Conservation (phyloP, 2,888 invertebrate species). For the Dorcus hopei region DNA sequence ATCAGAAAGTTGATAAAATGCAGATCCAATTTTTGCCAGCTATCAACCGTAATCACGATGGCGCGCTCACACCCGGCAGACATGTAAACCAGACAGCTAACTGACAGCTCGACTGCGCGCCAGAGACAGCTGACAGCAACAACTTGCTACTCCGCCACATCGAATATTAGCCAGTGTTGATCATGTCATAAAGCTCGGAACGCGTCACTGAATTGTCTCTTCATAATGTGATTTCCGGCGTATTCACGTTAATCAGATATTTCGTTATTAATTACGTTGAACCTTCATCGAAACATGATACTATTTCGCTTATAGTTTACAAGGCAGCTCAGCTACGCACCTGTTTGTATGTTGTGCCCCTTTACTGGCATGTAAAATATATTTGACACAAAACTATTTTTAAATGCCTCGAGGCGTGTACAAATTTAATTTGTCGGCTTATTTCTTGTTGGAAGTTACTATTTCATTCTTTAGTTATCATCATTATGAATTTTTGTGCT, state of each 20-base stretch:
- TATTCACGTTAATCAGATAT: constrained; percentile 9
- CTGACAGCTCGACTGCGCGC: constrained; percentile 54
- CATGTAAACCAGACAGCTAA: constrained; percentile 55
- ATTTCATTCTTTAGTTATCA: too few species aligned
- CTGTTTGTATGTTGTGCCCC: too few species aligned
- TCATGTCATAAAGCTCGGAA: constrained; percentile 28
- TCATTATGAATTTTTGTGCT: too few species aligned
- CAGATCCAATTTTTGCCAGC: constrained; percentile 1
- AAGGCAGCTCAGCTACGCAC: too few species aligned
- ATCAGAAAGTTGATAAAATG: constrained; percentile 1
- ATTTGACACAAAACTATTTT: too few species aligned
- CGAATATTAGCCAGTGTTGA: constrained; percentile 48
- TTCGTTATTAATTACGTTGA: constrained; percentile 1
- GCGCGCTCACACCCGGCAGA: constrained; percentile 35
- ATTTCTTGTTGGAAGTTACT: too few species aligned
- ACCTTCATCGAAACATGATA: too few species aligned
- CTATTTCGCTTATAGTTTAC: too few species aligned
- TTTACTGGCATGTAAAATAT: too few species aligned
- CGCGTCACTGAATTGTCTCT: constrained; percentile 11
- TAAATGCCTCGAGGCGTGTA: too few species aligned
- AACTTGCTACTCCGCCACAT: constrained; percentile 52
- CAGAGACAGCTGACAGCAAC: constrained; percentile 50
- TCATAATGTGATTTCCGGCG: neutral
- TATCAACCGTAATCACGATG: neutral
- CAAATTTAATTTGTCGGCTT: too few species aligned